phyloP scores from a whole-genome alignment of 2,797 vertebrate species.

The Mus caroli region DNA sequence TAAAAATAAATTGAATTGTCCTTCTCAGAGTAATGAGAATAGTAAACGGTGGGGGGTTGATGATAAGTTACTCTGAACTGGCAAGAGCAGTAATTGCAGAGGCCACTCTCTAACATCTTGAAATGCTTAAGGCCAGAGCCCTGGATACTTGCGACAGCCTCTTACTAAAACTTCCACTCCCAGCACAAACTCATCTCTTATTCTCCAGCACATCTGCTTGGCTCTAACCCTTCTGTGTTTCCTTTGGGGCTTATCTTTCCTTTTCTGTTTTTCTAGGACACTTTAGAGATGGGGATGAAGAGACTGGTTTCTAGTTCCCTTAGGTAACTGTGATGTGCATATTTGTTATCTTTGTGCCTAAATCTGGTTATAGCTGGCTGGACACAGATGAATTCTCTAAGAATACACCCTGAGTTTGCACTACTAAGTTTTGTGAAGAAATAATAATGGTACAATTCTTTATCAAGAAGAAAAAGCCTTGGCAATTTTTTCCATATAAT shows the following conservation, averaged over 20 bases:
- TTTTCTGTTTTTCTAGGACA: not conserved
- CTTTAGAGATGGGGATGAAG: conserved; percentile 21
- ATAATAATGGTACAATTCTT: conserved; percentile 19
- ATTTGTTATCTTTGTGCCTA: conserved; percentile 62
- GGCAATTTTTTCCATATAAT: conserved; percentile 33
- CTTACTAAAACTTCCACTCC: conserved; percentile 59
- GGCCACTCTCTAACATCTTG: conserved; percentile 62
- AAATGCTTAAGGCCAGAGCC: conserved; percentile 46
- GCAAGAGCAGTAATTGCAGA: conserved; percentile 77
- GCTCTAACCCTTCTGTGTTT: conserved; percentile 60
- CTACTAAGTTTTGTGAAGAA: conserved; percentile 4
- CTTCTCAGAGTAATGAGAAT: conserved; percentile 34
- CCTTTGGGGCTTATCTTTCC: conserved; percentile 66
- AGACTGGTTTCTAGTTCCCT: conserved; percentile 39
- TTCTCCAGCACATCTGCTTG: conserved; percentile 49
- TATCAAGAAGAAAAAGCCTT: conserved; percentile 51
- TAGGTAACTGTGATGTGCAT: conserved; percentile 57
- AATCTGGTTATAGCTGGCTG: conserved; percentile 48
- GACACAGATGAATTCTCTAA: conserved; percentile 71
- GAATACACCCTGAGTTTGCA: conserved; percentile 37
- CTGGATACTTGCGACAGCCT: conserved; percentile 53
- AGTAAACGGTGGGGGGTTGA: conserved; percentile 1
- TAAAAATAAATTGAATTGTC: conserved; percentile 80
- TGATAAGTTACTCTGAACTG: conserved; percentile 61
- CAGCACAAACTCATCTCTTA: conserved; percentile 39